Evolutionary conservation across 2,888 invertebrate genomes (phyloP), one percentile per base, ranked within the genome.

Genomic region (Sceliomorpha sp.): DNA sequence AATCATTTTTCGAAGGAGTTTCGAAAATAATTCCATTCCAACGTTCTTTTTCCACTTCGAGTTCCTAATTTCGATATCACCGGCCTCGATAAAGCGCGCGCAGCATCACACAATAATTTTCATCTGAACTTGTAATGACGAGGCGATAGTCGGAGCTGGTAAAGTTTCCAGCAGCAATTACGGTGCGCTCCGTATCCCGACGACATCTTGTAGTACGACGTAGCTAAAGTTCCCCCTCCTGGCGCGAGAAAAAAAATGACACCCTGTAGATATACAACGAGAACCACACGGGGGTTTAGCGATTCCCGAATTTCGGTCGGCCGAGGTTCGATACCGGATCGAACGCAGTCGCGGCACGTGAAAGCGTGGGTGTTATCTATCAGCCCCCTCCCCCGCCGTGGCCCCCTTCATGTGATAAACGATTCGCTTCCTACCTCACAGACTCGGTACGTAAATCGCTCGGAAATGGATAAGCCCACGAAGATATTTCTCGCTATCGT

Each of bases 391-490:
- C n/a, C n/a, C n/a, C n/a, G n/a, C n/a, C n/a, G n/a, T n/a, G n/a
- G n/a, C n/a, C n/a, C n/a, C n/a, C 67, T 32, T 56, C 47, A 59
- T 45, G 72, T 82, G 82, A 82, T 82, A 82, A 82, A 82, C 77
- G 82, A 78, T 73, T 75, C 73, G 68, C 75, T 82, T 82, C 81
- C 81, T 82, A 78, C 72, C 78, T 73, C 70, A 64, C 66, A 71
- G 77, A 82, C 79, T 48, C 53, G 59, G 60, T 75, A 64, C 81
- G 81, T 80, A 80, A 81, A 81, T 80, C 79, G 78, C 68, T 60
- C 70, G 76, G 74, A 76, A 80, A 74, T 74, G 77, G 77, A 78
- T 80, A 80, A 77, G 75, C 74, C 37, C 34, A 48, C 39, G 40
- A 51, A 56, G 34, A 59, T 51, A 51, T 20, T 34, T 10, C 20